Conservation (phyloP, 1,140 invertebrate species). For the Acromyrmex heyeri region DNA sequence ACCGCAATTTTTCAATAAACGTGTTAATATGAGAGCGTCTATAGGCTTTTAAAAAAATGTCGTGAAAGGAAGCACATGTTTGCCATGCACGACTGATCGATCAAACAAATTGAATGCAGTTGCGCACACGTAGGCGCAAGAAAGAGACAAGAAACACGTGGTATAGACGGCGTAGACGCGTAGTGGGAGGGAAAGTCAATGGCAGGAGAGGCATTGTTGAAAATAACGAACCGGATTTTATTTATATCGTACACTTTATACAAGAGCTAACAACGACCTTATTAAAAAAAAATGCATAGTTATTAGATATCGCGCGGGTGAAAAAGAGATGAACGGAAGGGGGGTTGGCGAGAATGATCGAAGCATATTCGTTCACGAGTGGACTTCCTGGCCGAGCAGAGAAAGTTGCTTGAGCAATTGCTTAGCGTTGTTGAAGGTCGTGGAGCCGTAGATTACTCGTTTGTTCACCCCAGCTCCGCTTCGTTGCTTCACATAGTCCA, state of each 20-base stretch:
- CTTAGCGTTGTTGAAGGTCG: conserved; percentile 96
- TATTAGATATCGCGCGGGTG: neutral
- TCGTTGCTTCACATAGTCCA: conserved; percentile 97
- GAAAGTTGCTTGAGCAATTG: conserved; percentile 97
- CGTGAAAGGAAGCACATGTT: conserved; percentile 16
- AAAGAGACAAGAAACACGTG: neutral
- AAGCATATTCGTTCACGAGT: conserved; percentile 79
- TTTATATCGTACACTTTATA: conserved; percentile 74
- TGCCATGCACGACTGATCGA: conserved; percentile 72
- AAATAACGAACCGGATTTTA: conserved; percentile 71
- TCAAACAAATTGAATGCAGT: conserved; percentile 77
- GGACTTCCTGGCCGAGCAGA: conserved; percentile 91
- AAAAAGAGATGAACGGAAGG: neutral
- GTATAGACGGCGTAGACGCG: too few species aligned
- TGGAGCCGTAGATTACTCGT: conserved; percentile 97
- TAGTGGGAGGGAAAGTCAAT: neutral
- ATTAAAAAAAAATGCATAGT: conserved; percentile 39
- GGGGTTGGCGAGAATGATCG: neutral
- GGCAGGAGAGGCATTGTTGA: conserved; percentile 51
- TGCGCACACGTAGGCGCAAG: neutral
- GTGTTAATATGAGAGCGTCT: conserved; percentile 1
- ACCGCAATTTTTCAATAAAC: conserved; percentile 27
- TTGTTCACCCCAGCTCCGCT: conserved; percentile 91
- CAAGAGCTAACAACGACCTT: conserved; percentile 50
- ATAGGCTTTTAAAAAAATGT: conserved; percentile 24